These are phyloP conservation scores for Ancistrus triradiatus DNA, from an alignment of 2,113 vertebrate species.

Conservation along the genomic window DNA sequence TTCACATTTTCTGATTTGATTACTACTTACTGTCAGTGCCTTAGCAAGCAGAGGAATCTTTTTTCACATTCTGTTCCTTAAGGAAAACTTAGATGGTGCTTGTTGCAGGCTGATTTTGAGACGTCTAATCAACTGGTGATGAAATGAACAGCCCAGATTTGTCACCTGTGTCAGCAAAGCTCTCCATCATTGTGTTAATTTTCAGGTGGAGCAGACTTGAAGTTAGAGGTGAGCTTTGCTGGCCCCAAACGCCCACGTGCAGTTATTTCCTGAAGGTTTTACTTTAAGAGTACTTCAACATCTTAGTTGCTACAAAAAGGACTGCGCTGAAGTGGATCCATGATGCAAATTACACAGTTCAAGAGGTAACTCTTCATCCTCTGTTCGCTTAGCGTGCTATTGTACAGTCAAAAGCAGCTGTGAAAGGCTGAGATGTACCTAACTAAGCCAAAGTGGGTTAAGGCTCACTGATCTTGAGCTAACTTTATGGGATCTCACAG, in stretches of 20 bases:
- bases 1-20: conserved; percentile 26
- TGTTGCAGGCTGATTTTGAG: neutral
- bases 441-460: conserved; percentile 12
- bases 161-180: neutral
- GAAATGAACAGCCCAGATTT: conserved; percentile 6
- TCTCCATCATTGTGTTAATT: conserved; percentile 17
- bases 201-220: conserved; percentile 12
- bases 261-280: conserved; percentile 30
- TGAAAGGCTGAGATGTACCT: conserved; percentile 19
- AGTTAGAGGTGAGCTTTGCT: conserved; percentile 4
- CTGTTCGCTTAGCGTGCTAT: conserved; percentile 27
- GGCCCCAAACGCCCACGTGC: conserved; percentile 19
- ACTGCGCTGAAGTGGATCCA: conserved; percentile 39
- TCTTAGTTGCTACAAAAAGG: conserved; percentile 32
- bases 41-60: neutral
- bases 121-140: conserved; percentile 24
- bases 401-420: conserved; percentile 30
- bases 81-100: neutral
- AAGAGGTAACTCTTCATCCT: conserved; percentile 36
- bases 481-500: neutral
- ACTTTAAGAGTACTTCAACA: conserved; percentile 44
- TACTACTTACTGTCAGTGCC: conserved; percentile 30
- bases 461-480: neutral
- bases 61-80: neutral
- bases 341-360: conserved; percentile 42